These are phyloP conservation scores for Hozukius guyotensis DNA, from an alignment of 2,797 vertebrate species.

Conservation along the genomic window DNA sequence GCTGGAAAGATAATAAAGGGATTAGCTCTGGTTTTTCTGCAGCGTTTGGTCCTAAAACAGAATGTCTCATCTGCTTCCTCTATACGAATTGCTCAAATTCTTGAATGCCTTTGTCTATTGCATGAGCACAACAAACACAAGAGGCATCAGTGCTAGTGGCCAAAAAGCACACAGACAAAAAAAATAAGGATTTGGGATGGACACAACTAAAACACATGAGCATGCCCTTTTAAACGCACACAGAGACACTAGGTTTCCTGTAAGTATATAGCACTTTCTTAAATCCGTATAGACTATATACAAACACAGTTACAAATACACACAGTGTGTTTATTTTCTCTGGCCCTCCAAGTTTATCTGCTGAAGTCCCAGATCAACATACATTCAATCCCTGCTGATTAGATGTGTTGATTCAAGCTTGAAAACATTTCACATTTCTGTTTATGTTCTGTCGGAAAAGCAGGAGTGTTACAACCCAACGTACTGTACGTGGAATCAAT, in stretches of 20 bases:
- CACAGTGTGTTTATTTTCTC: constrained; percentile 62
- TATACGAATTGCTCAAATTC: constrained; percentile 87
- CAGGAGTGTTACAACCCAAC: constrained; percentile 35
- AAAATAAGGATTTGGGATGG: constrained; percentile 8
- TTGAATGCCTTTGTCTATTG: constrained; percentile 93
- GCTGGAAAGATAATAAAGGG: constrained; percentile 95
- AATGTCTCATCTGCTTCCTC: constrained; percentile 97
- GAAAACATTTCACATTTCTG: constrained; percentile 70
- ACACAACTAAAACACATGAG: constrained; percentile 6
- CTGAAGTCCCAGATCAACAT: constrained; percentile 64
- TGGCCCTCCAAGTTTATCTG: constrained; percentile 64
- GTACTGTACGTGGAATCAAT: constrained; percentile 60
- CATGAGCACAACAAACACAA: constrained; percentile 72
- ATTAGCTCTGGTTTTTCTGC: constrained; percentile 90
- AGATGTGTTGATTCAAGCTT: constrained; percentile 63
- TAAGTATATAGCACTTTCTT: constrained; percentile 35
- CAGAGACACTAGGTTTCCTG: constrained; percentile 7
- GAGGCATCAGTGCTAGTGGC: constrained; percentile 36
- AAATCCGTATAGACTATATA: constrained; percentile 24
- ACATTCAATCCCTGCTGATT: constrained; percentile 62
- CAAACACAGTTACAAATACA: constrained; percentile 56
- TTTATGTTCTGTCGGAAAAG: constrained; percentile 54
- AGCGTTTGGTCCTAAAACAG: constrained; percentile 92
- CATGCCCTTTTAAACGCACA: constrained; percentile 2
- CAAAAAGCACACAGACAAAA: constrained; percentile 33